These are phyloP conservation scores for Lophochroa leadbeateri DNA, from an alignment of 2,113 vertebrate genomes.

Conservation along the genomic window DNA sequence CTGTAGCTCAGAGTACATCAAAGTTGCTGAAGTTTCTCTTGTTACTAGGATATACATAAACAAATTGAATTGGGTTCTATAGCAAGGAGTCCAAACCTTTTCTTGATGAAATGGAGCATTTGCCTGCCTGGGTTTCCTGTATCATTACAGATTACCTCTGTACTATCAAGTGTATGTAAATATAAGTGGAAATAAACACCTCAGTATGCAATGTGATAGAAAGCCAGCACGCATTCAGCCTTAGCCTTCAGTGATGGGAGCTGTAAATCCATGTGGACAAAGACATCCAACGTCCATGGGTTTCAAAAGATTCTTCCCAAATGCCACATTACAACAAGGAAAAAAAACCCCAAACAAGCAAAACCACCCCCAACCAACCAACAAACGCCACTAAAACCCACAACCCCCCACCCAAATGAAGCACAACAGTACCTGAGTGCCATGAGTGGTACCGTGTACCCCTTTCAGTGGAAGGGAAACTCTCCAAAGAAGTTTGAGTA, in stretches of 20 bases:
- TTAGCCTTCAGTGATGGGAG: neutral
- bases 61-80: neutral
- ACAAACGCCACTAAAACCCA: neutral
- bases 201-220: accelerated
- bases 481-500: slow-evolving; percentile 90
- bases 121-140: neutral
- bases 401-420: neutral
- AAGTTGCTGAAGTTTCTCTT: slow-evolving; percentile 28
- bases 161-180: neutral
- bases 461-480: slow-evolving; percentile 80
- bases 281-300: neutral
- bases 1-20: neutral
- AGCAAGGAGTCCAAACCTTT: neutral
- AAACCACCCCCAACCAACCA: neutral
- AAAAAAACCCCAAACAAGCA: too few species aligned
- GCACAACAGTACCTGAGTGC: slow-evolving; percentile 61
- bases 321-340: neutral
- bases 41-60: neutral
- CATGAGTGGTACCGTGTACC: slow-evolving; percentile 22
- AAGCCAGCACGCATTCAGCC: neutral
- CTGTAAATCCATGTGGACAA: neutral
- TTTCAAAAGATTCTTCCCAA: neutral
- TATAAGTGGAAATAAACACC: neutral
- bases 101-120: neutral
- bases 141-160: neutral